These are phyloP conservation scores for Acheta domesticus DNA, from an alignment of 2,888 invertebrate species.

Conservation along the genomic window DNA sequence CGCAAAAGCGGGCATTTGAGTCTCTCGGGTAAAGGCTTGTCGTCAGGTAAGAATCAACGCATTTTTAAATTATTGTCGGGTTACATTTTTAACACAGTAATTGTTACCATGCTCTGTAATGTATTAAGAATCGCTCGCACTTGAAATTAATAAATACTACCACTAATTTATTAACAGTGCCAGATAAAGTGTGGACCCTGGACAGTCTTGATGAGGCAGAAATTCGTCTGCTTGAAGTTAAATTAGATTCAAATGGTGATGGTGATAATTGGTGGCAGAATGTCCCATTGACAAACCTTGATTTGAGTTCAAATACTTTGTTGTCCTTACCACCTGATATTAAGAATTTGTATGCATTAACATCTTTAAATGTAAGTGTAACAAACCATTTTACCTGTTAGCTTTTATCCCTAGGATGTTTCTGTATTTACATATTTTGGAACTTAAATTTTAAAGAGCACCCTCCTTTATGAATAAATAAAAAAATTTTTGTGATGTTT, in stretches of 20 bases:
- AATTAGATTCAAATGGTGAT: slow-evolving; percentile 44
- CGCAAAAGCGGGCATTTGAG: slow-evolving; percentile 77
- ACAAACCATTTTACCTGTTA: not conserved
- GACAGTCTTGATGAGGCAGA: slow-evolving; percentile 48
- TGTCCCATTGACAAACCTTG: slow-evolving; percentile 70
- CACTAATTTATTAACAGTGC: slow-evolving; percentile 41
- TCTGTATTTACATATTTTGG: no score
- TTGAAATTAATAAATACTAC: not conserved
- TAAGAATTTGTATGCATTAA: slow-evolving; percentile 31
- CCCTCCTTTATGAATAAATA: no score
- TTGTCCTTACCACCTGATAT: slow-evolving; percentile 49
- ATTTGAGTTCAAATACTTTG: slow-evolving; percentile 72
- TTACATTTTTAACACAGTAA: no score
- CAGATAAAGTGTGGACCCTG: slow-evolving; percentile 48
- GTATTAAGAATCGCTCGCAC: no score
- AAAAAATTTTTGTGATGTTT: no score
- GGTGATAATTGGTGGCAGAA: slow-evolving; percentile 80
- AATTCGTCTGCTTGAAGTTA: slow-evolving; percentile 42
- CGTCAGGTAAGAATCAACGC: slow-evolving; percentile 57
- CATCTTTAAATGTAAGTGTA: slow-evolving; percentile 63
- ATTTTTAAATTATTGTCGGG: no score
- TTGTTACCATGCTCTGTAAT: no score
- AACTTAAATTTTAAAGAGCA: no score
- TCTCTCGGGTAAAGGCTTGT: slow-evolving; percentile 70
- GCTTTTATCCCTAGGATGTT: no score